These are phyloP conservation scores for Iphiclides podalirius DNA, from an alignment of 2,888 invertebrate species.

Conservation along the genomic window DNA sequence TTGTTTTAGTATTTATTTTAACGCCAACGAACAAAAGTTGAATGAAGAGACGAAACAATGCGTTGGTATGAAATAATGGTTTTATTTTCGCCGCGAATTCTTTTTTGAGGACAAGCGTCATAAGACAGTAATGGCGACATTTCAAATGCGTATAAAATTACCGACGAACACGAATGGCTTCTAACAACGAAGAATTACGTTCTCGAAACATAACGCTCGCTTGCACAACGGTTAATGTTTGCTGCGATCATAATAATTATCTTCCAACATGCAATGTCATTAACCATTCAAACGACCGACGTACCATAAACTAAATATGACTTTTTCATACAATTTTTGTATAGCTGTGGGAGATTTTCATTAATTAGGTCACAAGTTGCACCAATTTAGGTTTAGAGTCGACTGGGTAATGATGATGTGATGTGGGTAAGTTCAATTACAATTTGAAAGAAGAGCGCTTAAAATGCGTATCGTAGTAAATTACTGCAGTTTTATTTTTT, in stretches of 20 bases:
- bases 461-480: background rate
- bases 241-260: conserved; percentile 25
- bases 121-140: conserved; percentile 21
- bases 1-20: too few relatives aligned
- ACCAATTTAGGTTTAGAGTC: background rate
- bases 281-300: conserved; percentile 18
- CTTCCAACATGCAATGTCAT: conserved; percentile 25
- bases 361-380: conserved; percentile 13
- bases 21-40: too few relatives aligned
- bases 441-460: conserved; percentile 7
- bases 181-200: conserved; percentile 20
- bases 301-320: background rate
- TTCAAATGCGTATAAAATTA: conserved; percentile 24
- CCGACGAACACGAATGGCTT: conserved; percentile 20
- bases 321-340: too few relatives aligned
- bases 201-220: conserved; percentile 20
- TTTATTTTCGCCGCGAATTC: too few relatives aligned
- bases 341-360: background rate
- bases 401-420: background rate
- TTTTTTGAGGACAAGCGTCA: too few relatives aligned
- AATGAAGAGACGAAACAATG: too few relatives aligned
- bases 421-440: conserved; percentile 1
- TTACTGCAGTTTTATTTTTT: background rate
- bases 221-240: conserved; percentile 17
- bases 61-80: too few relatives aligned